Percentiles rank a stretch among this genome's conserved stretches.
Conservation (phyloP, 2,797 vertebrate species). For the Rhabdomys pumilio region DNA sequence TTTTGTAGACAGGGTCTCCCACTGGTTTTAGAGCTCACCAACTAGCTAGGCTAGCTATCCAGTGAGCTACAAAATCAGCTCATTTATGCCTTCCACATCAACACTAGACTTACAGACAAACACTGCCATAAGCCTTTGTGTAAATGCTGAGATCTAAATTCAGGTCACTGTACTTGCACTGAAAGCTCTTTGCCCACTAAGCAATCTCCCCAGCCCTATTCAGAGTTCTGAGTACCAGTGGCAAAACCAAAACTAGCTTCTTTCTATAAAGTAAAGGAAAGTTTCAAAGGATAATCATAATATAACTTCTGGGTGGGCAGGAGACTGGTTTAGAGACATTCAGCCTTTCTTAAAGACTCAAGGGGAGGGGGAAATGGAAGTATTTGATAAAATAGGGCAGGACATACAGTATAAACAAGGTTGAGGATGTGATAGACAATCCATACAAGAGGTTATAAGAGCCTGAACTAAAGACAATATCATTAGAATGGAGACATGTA, state of each 20-base stretch:
- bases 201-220: not conserved
- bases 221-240: not conserved
- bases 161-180: not conserved
- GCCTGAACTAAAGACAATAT: not conserved
- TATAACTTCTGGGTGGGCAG: not conserved
- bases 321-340: not conserved
- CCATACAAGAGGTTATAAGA: not conserved
- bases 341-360: not conserved
- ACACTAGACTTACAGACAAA: not conserved
- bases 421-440: not conserved
- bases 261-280: not conserved
- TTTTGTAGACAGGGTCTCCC: not conserved
- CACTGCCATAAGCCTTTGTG: not conserved
- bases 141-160: not conserved
- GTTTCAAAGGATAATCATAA: not conserved
- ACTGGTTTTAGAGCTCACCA: not conserved
- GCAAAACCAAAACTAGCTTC: not conserved
- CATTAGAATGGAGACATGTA: not conserved
- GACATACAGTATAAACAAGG: too few relatives aligned
- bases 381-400: not conserved
- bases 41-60: not conserved
- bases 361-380: not conserved
- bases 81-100: not conserved
- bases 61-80: not conserved
- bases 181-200: not conserved